These are phyloP conservation scores for Erpetoichthys calabaricus DNA, from an alignment of 2,797 vertebrate genomes.

Conservation along the genomic window DNA sequence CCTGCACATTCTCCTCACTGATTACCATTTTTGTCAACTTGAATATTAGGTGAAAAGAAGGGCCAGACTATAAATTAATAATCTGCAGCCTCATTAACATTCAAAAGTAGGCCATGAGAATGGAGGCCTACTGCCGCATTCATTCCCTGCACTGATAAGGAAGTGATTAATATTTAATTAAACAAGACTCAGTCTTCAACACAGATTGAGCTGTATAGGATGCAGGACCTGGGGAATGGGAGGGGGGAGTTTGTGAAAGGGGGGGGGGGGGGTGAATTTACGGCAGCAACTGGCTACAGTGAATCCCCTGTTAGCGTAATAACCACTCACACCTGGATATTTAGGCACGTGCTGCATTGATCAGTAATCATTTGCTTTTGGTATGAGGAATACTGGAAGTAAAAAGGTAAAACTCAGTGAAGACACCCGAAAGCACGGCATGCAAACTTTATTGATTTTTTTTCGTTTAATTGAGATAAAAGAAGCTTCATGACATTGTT, in stretches of 20 bases:
- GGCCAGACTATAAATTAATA: slow-evolving; percentile 44
- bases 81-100: slow-evolving; percentile 41
- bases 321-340: no score
- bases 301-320: no score
- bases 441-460: no score
- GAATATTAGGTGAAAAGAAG: slow-evolving; percentile 31
- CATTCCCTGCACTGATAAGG: slow-evolving; percentile 44
- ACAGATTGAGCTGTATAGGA: slow-evolving; percentile 26
- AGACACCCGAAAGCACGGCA: no score
- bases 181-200: slow-evolving; percentile 38
- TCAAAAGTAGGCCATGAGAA: slow-evolving; percentile 47
- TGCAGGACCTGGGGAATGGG: slow-evolving; percentile 20
- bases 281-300: not conserved
- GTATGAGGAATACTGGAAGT: no score
- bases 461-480: no score
- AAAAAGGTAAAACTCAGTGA: no score
- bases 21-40: no score
- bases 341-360: no score
- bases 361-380: no score
- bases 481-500: no score
- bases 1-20: no score
- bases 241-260: slow-evolving; percentile 4
- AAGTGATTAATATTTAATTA: slow-evolving; percentile 55
- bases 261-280: not conserved
- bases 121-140: slow-evolving; percentile 25